Percentiles rank a stretch among this genome's conserved stretches.
phyloP scores from a whole-genome alignment of 2,113 vertebrate genomes.

The Chaetura pelagica region DNA sequence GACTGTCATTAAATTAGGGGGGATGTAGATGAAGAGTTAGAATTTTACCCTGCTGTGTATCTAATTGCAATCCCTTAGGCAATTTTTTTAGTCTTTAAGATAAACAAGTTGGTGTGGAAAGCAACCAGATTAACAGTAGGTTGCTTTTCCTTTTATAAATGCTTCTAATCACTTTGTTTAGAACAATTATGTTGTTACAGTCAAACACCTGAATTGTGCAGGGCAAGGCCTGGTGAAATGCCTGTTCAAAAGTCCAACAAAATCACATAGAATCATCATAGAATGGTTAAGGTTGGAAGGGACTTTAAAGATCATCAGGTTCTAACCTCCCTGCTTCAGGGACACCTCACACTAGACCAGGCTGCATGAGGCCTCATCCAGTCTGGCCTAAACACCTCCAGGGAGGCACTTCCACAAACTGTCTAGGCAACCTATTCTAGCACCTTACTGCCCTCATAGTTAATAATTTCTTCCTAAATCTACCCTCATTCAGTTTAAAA shows the following conservation, averaged over 20 bases:
- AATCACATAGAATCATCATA: no score
- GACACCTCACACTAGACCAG: no score
- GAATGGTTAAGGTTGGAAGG: no score
- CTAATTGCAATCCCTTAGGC: neutral
- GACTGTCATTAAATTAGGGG: neutral
- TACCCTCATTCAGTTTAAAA: no score
- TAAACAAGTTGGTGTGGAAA: neutral
- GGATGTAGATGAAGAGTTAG: neutral
- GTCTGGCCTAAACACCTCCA: no score
- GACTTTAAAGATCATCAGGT: no score
- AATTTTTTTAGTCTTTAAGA: neutral
- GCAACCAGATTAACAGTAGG: neutral
- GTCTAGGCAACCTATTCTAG: no score
- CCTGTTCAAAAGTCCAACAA: neutral
- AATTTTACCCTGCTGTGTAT: neutral
- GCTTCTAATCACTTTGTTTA: neutral
- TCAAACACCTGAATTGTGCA: neutral
- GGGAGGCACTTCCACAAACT: no score
- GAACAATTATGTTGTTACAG: neutral
- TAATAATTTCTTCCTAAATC: no score
- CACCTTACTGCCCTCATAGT: no score
- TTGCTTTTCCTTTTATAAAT: neutral
- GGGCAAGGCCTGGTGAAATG: neutral
- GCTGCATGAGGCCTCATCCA: no score
- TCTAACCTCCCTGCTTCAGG: no score